phyloP scores from a whole-genome alignment of 2,888 invertebrate species.

The Drosophila neonasuta region DNA sequence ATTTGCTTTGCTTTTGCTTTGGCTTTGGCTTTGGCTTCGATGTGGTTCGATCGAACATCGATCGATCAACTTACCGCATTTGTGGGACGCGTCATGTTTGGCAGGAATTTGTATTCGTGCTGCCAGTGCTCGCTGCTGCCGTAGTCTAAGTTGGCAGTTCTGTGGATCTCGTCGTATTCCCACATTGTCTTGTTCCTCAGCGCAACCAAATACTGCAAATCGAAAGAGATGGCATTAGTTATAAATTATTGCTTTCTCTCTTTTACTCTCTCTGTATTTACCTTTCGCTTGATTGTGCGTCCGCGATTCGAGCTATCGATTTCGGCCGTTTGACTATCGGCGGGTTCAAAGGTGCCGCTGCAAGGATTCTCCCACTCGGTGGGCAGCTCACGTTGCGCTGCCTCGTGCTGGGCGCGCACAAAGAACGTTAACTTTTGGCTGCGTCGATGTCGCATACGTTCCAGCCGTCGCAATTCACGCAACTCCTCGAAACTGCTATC shows the following conservation, averaged over 20 bases:
- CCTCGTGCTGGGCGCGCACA: conserved; percentile 16
- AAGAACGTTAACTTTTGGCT: conserved; percentile 48
- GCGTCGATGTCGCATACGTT: conserved; percentile 66
- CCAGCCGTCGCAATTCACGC: conserved; percentile 44
- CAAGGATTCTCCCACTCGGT: conserved; percentile 80
- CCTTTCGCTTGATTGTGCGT: conserved; percentile 24
- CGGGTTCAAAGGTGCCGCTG: conserved; percentile 57
- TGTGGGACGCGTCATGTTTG: conserved; percentile 70
- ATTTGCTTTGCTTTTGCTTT: no score
- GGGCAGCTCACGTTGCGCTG: neutral
- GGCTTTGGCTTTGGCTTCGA: no score
- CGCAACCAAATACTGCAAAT: conserved; percentile 51
- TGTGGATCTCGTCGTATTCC: conserved; percentile 44
- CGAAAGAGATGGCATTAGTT: neutral
- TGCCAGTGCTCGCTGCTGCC: conserved; percentile 56
- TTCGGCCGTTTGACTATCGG: conserved; percentile 7
- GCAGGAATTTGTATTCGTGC: conserved; percentile 76
- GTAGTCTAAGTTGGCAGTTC: conserved; percentile 65
- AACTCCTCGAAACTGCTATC: conserved; percentile 59
- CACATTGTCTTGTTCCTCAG: conserved; percentile 51
- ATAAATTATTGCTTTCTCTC: neutral
- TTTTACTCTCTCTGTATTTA: neutral
- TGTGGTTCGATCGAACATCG: conserved; percentile 28
- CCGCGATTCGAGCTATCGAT: conserved; percentile 33
- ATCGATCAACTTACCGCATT: conserved; percentile 67